Evolutionary conservation across 2,888 invertebrate genomes (phyloP), one percentile per base, ranked within the genome.

Genomic region (Carabus problematicus): DNA sequence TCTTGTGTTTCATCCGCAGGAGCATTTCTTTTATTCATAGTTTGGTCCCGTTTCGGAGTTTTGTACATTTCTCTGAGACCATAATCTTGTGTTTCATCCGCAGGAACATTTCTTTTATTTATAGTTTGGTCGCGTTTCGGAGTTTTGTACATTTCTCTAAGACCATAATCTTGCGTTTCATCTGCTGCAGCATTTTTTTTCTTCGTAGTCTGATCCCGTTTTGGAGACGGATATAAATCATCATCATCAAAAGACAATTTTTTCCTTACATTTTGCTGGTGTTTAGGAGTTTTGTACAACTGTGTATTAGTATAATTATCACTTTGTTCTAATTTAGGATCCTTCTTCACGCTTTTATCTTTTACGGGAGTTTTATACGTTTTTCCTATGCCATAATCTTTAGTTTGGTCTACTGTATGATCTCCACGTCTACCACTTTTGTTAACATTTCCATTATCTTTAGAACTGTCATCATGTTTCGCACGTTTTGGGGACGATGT

Each of bases 81-180:
- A 47, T 47, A 47, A 4, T 16, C 47, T 14, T 47, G 12, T 11
- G 47, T 14, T 29, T 45, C 45, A 45, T 45, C 45, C 3, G 7
- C 2, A 12, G 45, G 7, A 12, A 7, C 45, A 45, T 45, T 12
- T 12, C 14, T 11, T 7, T 45, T 45, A 1, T 45, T 45, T 7
- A 14, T 11, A 45, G 45, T 12, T 45, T 45, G 11, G 14, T 45
- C 14, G 9, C 19, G 16, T 52, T 52, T 19, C 19, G 52, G 52
- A 14, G 52, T 4, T 16, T 52, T 16, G 14, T 14, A 52, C 52
- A 52, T 52, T 3, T 52, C 9, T 12, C 39, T 49, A 45, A 73
- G 47, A 69, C 72, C 1, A 49, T 60, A 4, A 3, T 70, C 3
- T 63, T 58, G 18, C 1, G 52, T 18, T 8, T 12, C 52, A 47